Evolutionary conservation across 64 coral and sea anemone genomes (phyloP).

Genomic region (Porites australiensis): DNA sequence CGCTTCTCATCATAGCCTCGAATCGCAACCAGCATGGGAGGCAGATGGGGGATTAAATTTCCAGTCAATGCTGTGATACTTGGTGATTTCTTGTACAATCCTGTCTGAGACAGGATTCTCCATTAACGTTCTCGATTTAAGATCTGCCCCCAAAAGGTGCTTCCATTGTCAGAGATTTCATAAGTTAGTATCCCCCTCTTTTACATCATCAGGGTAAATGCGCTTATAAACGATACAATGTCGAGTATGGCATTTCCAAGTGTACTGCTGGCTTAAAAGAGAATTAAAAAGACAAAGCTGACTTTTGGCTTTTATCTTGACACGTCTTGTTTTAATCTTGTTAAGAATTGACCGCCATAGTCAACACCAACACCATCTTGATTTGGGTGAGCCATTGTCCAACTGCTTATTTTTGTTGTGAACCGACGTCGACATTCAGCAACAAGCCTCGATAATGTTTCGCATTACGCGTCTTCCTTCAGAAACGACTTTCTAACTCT

Average conservation of each 20-base stretch:
- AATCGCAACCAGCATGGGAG: constrained; percentile 55
- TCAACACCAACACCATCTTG: constrained; percentile 49
- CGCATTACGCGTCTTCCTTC: constrained; percentile 54
- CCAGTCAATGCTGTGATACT: constrained; percentile 36
- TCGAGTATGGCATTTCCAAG: constrained; percentile 63
- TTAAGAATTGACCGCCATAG: constrained; percentile 58
- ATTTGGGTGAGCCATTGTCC: constrained; percentile 60
- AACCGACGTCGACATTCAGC: constrained; percentile 59
- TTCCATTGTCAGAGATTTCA: constrained; percentile 44
- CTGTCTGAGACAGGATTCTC: constrained; percentile 13
- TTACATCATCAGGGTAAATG: constrained; percentile 32
- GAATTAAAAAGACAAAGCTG: constrained; percentile 77
- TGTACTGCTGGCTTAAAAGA: constrained; percentile 63
- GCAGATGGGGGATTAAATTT: constrained; percentile 52
- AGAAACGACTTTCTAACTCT: constrained; percentile 70
- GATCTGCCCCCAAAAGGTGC: constrained; percentile 46
- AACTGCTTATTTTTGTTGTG: constrained; percentile 27
- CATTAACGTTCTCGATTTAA: not conserved
- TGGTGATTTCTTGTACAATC: constrained; percentile 23
- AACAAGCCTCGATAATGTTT: constrained; percentile 34
- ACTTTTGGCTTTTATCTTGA: constrained; percentile 36
- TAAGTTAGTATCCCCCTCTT: not conserved
- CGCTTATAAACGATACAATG: constrained; percentile 69
- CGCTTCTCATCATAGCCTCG: constrained; percentile 60
- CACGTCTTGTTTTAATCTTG: constrained; percentile 44